These are phyloP conservation scores for Thymallus thymallus DNA, from an alignment of 2,113 vertebrate species.

Conservation along the genomic window DNA sequence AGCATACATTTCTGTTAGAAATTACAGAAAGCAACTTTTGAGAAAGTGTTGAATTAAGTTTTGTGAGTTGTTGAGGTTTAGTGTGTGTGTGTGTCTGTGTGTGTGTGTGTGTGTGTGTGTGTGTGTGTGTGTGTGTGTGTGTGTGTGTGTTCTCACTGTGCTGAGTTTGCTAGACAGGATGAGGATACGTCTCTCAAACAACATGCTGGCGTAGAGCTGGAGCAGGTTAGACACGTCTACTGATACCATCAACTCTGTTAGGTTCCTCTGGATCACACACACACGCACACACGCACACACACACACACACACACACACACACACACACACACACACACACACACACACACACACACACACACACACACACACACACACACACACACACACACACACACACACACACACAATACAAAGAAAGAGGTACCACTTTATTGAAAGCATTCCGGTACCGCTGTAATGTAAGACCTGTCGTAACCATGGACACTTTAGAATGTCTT, in stretches of 20 bases:
- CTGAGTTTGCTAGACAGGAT: slow-evolving; percentile 85
- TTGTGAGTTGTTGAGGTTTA: not conserved
- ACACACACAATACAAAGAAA: not conserved
- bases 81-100: not conserved
- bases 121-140: slow-evolving; percentile 17
- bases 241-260: slow-evolving; percentile 87
- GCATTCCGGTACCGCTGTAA: too few species aligned
- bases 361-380: not conserved
- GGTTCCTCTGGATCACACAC: slow-evolving; percentile 77
- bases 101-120: slow-evolving; percentile 1
- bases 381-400: not conserved
- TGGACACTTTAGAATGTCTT: too few species aligned
- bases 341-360: slow-evolving; percentile 5
- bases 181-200: slow-evolving; percentile 86
- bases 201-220: slow-evolving; percentile 84
- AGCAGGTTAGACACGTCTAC: slow-evolving; percentile 83
- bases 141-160: slow-evolving; percentile 73
- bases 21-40: too few species aligned
- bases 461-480: not conserved
- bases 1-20: too few species aligned
- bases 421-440: too few species aligned
- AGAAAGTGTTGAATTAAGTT: too few species aligned
- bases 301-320: not conserved
- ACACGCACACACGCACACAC: not conserved
- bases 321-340: not conserved